These are phyloP conservation scores for Cuniculus paca DNA, from an alignment of 2,797 vertebrate species.

Conservation along the genomic window DNA sequence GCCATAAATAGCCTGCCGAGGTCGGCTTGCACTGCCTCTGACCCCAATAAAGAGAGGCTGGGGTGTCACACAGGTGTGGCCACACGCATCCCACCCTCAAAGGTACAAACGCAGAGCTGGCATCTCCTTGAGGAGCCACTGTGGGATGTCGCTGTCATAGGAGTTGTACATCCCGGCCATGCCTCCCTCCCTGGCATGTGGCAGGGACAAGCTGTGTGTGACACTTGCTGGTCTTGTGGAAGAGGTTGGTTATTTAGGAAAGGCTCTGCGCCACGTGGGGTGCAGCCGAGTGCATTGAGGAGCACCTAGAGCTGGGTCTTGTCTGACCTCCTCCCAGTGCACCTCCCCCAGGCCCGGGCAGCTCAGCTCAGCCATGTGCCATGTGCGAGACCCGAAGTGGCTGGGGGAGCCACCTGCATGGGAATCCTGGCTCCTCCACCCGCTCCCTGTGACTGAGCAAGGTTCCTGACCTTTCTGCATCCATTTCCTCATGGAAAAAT, in stretches of 20 bases:
- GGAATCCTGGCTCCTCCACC: not conserved
- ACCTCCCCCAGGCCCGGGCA: not conserved
- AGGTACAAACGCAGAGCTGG: not conserved
- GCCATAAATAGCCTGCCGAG: not conserved
- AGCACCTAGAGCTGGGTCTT: not conserved
- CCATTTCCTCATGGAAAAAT: not conserved
- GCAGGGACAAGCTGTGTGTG: not conserved
- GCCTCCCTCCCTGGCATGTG: not conserved
- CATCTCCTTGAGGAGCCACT: not conserved
- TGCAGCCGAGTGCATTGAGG: not conserved
- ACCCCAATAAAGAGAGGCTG: slow-evolving; percentile 41
- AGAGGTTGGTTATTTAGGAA: not conserved
- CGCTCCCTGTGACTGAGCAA: not conserved
- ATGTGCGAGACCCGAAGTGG: not conserved
- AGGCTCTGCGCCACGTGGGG: not conserved
- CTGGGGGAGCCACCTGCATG: not conserved
- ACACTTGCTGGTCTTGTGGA: not conserved
- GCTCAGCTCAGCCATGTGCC: not conserved
- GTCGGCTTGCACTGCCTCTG: slow-evolving; percentile 26
- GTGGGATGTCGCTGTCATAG: not conserved
- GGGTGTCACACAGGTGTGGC: not conserved
- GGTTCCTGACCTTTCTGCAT: slow-evolving; percentile 21
- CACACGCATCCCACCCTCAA: not conserved
- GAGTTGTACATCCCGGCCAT: not conserved
- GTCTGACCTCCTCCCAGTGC: not conserved